Evolutionary conservation across 2,113 vertebrate species (phyloP), one percentile per base, ranked within the genome.

Genomic region (Proteles cristata): DNA sequence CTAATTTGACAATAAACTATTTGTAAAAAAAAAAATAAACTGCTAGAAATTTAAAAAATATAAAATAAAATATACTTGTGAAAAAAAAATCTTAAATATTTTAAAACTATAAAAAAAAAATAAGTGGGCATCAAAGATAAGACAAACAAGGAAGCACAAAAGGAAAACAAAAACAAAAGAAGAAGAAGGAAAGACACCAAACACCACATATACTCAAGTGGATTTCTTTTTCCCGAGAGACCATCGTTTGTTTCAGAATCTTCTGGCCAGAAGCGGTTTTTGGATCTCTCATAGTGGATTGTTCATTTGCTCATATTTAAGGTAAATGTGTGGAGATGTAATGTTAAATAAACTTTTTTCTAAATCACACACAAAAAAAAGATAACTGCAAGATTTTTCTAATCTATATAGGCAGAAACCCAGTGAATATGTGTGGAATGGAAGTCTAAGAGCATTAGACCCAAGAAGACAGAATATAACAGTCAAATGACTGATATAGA

Each of bases 221-320:
- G 98, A 97, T 97, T 98, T 82, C 94, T 82, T 97, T 98, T 94
- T 97, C 96, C 97, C 97, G 19, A 92, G 98, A 85, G 97, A 97
- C 93, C 87, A 81, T 81, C 14, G 12, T 96, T 97, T 98, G 97
- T 98, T 98, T 99, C 96, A 98, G 95, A 98, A 97, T 97, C 97
- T 96, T 98, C 88, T 97, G 98, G 98, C 98, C 97, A 97, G 97
- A 94, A 98, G 97, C 97, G 97, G 69, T 93, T 95, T 98, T 94
- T 97, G 90, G 97, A 97, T 93, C 93, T 98, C 96, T 84, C 93
- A 93, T 68, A 90, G 86, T 91, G 98, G 93, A 4, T 0, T 95
- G 88, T 96, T 96, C 95, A 93, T 98, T 94, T 97, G 83, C 98
- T 98, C 97, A 71, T 74, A 96, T 82, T 91, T 96, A 97, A 97